phyloP scores from a whole-genome alignment of 2,113 vertebrate genomes.

The Ptyas mucosa region DNA sequence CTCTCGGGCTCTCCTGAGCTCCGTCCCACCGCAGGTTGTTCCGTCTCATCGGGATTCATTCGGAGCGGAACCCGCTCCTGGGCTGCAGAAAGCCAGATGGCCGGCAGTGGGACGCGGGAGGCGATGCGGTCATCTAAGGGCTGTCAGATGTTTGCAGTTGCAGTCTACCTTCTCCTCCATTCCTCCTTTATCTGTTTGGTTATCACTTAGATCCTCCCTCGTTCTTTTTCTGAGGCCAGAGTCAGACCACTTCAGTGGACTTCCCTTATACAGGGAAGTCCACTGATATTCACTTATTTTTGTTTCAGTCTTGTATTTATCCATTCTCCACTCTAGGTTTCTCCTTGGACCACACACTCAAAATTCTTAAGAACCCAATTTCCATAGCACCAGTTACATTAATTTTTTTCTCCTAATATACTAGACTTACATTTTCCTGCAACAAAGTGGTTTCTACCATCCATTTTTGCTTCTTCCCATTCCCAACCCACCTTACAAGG shows the following conservation, averaged over 20 bases:
- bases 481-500: not conserved
- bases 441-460: not conserved
- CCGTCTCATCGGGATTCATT: not conserved
- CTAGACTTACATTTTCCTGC: not conserved
- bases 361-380: not conserved
- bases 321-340: not conserved
- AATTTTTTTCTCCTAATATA: not conserved
- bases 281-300: not conserved
- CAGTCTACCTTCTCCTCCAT: rapidly evolving
- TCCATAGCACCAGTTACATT: not conserved
- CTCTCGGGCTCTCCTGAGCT: not conserved
- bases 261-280: rapidly evolving
- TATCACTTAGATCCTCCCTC: not conserved
- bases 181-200: not conserved
- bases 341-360: not conserved
- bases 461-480: not conserved
- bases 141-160: not conserved
- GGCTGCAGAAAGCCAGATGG: not conserved
- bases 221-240: not conserved
- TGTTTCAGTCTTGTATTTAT: not conserved
- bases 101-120: not conserved
- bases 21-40: not conserved
- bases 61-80: not conserved
- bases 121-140: not conserved
- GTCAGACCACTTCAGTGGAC: not conserved